Evolutionary conservation across 1,140 invertebrate species (phyloP).

Genomic region (Aphis gossypii): DNA sequence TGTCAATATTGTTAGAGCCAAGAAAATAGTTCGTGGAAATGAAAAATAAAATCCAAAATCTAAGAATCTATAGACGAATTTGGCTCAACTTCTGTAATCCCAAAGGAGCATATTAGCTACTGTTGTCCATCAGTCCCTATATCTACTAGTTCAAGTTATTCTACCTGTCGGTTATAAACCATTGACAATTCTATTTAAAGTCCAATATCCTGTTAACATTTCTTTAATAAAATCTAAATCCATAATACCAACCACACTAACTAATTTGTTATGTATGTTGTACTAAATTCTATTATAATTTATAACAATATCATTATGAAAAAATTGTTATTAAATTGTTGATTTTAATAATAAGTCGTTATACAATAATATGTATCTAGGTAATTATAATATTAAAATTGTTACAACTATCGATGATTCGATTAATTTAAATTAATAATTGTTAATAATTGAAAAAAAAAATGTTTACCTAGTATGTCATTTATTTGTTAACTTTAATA

Average conservation of each 20-base stretch:
- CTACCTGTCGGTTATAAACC: neutral
- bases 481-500: no score
- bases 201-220: neutral
- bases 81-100: neutral
- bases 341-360: neutral
- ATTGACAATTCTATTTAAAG: neutral
- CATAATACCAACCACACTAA: neutral
- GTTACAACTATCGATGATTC: no score
- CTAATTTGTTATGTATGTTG: neutral
- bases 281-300: neutral
- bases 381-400: no score
- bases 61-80: neutral
- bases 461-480: no score
- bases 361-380: neutral
- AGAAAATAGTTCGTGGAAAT: neutral
- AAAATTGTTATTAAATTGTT: no score
- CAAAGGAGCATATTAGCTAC: conserved; percentile 12
- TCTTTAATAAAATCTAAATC: neutral
- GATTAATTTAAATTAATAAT: no score
- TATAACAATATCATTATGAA: neutral
- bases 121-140: neutral
- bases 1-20: conserved; percentile 6
- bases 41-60: neutral
- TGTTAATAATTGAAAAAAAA: no score
- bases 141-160: neutral